Evolutionary conservation across 1,140 invertebrate genomes (phyloP), one percentile per base, ranked within the genome.

Genomic region (Drosophila equinoxialis): DNA sequence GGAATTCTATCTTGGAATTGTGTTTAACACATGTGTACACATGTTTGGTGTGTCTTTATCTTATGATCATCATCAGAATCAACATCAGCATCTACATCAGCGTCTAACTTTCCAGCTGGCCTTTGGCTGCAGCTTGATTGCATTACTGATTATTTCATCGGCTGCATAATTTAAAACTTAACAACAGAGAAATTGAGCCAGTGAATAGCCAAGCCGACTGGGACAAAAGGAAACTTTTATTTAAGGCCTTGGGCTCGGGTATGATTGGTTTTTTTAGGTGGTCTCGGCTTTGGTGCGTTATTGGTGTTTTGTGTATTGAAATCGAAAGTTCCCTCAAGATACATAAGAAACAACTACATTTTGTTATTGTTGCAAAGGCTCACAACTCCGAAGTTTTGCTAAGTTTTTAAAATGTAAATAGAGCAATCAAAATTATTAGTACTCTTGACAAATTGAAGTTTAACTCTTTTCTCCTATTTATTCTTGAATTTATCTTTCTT

Each of bases 101-200:
- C 45, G 45, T 67, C 79, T 79, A 79, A 86, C 79, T 79, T 85
- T 35, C 26, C 61, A 58, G 10, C 59, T 17, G 66, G 59, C 33
- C 58, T 57, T 68, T 61, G 68, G 71, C 70, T 77, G 65, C 26
- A 65, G 74, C 84, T 80, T 89, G 84, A 87, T 87, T 87, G 85
- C 84, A 89, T 48, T 83, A 71, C 74, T 89, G 84, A 87, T 87
- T 87, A 78, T 87, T 87, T 87, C 83, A 79, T 87, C 84, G 84
- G 71, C 74, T 74, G 83, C 83, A 86, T 86, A 87, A 87, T 84
- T 87, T 89, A 65, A 84, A 89, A 75, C 75, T 77, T 58, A 83
- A 84, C 84, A 89, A 68, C 80, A 75, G 63, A 73, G 65, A 37
- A 57, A 33, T 37, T 58, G 20, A 64, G 73, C 69, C 78, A 72